A percentile compares a stretch with the other conserved stretches of the same genome.
These are phyloP conservation scores for Proisotoma minuta DNA, from an alignment of 2,888 invertebrate species.

Conservation along the genomic window DNA sequence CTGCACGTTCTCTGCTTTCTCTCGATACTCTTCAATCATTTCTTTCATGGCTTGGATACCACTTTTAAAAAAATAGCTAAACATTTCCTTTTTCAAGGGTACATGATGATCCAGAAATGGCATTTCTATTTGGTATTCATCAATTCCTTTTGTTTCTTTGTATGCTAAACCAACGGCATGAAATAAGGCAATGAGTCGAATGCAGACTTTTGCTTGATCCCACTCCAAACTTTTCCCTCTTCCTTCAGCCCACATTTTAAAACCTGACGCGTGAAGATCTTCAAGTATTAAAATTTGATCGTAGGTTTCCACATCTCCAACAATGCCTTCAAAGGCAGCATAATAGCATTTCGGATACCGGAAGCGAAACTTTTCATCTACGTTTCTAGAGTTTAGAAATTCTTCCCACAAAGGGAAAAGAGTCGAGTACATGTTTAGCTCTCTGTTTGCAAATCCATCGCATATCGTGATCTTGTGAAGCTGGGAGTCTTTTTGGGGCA, in stretches of 20 bases:
- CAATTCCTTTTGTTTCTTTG: not conserved
- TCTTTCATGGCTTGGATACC: conserved; percentile 14
- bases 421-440: conserved; percentile 29
- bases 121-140: not conserved
- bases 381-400: conserved; percentile 22
- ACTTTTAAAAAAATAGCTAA: not conserved
- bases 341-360: conserved; percentile 30
- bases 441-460: conserved; percentile 23
- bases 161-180: conserved; percentile 28
- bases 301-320: conserved; percentile 18
- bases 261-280: conserved; percentile 16
- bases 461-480: conserved; percentile 12
- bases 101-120: not conserved
- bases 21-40: not conserved
- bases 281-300: conserved; percentile 28
- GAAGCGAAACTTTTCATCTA: conserved; percentile 12
- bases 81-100: not conserved
- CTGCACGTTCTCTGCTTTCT: not conserved
- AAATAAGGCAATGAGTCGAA: conserved; percentile 27
- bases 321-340: conserved; percentile 15
- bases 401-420: conserved; percentile 24
- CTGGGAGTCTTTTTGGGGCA: conserved; percentile 20
- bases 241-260: conserved; percentile 24
- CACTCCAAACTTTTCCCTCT: conserved; percentile 20
- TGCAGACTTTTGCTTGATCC: conserved; percentile 13